These are phyloP conservation scores for Invenusta paracnida DNA, from an alignment of 2,888 invertebrate species.

Conservation along the genomic window DNA sequence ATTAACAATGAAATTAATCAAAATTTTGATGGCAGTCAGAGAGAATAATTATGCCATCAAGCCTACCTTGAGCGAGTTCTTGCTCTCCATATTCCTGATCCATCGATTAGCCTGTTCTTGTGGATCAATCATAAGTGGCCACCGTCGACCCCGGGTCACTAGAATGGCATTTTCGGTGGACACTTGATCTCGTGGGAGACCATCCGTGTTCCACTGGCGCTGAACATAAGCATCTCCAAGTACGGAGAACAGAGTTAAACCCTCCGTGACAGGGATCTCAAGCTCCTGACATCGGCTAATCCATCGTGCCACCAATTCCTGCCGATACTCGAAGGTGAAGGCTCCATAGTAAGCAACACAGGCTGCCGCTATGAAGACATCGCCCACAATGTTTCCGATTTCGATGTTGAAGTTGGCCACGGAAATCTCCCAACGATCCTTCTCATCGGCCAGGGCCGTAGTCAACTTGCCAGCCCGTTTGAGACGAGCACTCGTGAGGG, in stretches of 20 bases:
- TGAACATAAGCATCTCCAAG: slow-evolving; percentile 64
- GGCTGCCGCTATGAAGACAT: slow-evolving; percentile 61
- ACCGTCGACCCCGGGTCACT: slow-evolving; percentile 59
- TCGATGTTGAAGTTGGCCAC: slow-evolving; percentile 61
- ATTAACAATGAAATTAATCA: neutral
- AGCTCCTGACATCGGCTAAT: slow-evolving; percentile 67
- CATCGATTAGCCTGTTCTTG: slow-evolving; percentile 62
- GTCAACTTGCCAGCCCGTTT: slow-evolving; percentile 77
- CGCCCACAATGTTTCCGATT: slow-evolving; percentile 60
- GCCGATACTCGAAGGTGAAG: slow-evolving; percentile 59
- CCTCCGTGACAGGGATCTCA: slow-evolving; percentile 70
- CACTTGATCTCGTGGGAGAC: slow-evolving; percentile 48
- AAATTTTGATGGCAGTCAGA: neutral
- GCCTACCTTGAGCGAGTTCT: slow-evolving; percentile 40
- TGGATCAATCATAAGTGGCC: slow-evolving; percentile 62
- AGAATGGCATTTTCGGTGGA: slow-evolving; percentile 62
- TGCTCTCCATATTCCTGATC: slow-evolving; percentile 54
- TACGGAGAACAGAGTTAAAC: slow-evolving; percentile 65
- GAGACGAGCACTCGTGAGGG: slow-evolving; percentile 72
- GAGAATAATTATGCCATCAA: too few species aligned
- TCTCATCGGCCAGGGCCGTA: slow-evolving; percentile 79
- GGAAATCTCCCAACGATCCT: slow-evolving; percentile 75
- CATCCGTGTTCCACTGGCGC: slow-evolving; percentile 62
- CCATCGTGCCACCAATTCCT: slow-evolving; percentile 68
- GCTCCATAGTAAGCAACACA: slow-evolving; percentile 62